A percentile compares a stretch with the other conserved stretches of the same genome.
Conservation (phyloP, 2,888 invertebrate genomes). For the Apamea crenata region DNA sequence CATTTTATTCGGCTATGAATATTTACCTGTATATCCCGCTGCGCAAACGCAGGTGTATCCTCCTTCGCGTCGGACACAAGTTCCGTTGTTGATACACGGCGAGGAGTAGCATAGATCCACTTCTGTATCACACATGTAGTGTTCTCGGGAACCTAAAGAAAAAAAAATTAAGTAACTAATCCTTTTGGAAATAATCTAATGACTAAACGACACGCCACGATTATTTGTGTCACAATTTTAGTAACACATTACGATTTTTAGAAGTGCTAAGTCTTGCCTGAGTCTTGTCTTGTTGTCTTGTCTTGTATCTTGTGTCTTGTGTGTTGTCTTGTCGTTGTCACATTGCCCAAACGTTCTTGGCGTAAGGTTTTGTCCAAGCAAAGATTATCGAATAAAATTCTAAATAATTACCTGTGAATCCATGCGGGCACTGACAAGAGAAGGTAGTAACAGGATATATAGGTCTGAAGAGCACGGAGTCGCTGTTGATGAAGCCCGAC, state of each 20-base stretch:
- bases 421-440: slow-evolving; percentile 97
- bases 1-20: background rate
- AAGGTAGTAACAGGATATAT: slow-evolving; percentile 98
- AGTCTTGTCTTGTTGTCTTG: too few relatives aligned
- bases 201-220: background rate
- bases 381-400: background rate
- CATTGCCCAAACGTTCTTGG: background rate
- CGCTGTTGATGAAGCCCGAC: slow-evolving; percentile 96
- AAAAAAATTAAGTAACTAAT: background rate
- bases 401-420: slow-evolving; percentile 94
- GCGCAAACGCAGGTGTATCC: slow-evolving; percentile 97
- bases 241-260: background rate
- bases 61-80: slow-evolving; percentile 95
- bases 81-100: slow-evolving; percentile 97
- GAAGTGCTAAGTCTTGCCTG: background rate
- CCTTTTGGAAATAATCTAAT: background rate
- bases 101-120: slow-evolving; percentile 99
- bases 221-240: background rate
- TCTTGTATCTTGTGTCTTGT: too few relatives aligned
- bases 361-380: background rate
- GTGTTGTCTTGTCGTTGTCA: too few relatives aligned
- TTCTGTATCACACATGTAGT: slow-evolving; percentile 98
- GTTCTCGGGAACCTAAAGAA: slow-evolving; percentile 93
- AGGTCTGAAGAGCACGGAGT: slow-evolving; percentile 97
- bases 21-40: slow-evolving; percentile 93